Base-by-base conservation (phyloP, 2,888 invertebrate genomes). In the Oxystoma pomonae region DNA sequence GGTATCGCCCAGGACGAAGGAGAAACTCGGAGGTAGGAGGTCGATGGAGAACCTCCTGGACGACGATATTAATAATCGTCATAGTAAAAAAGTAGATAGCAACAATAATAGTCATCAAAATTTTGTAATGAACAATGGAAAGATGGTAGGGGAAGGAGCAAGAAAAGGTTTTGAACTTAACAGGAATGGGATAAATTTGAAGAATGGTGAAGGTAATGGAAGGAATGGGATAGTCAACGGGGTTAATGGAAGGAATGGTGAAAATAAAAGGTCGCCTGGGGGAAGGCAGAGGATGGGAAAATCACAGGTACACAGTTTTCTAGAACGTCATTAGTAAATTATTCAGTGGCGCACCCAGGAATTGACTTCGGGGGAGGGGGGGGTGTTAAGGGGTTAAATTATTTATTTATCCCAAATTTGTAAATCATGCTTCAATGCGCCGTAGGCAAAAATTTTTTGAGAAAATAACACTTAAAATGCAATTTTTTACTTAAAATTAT, bases 21-120 rank as follows among this genome's bases (percentile, higher is more conserved):
- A 69, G 1, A 68, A 67, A 55, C 61, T 69, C 20, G 69, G 65
- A 16, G 70, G 68, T n/a, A 82, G 89, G 55, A 84, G 88, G 67
- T 89, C 90, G 0, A 88, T 89, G 87, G 90, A 90, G 76, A 89
- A 89, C 78, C 81, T 90, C 68, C 73, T 85, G 68, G 85, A 81
- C 69, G 85, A 85, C 71, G 81, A 82, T 73, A 35, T 35, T 7
- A 35, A 35, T 35, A 35, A 35, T 7, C 5, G 5, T 12, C 3
- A 35, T 12, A 3, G 12, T 35, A 35, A 35, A 35, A 35, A 35
- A 35, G 5, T 35, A 35, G 12, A 35, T 35, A 35, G 12, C 12
- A 35, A 35, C 35, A 35, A 35, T 35, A 35, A 35, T 12, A 3
- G 3, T 35, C 35, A 35, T 12, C 35, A 35, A 3, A 35, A 35